Conservation (phyloP, 2,113 vertebrate species). For the Entelurus aequoreus region DNA sequence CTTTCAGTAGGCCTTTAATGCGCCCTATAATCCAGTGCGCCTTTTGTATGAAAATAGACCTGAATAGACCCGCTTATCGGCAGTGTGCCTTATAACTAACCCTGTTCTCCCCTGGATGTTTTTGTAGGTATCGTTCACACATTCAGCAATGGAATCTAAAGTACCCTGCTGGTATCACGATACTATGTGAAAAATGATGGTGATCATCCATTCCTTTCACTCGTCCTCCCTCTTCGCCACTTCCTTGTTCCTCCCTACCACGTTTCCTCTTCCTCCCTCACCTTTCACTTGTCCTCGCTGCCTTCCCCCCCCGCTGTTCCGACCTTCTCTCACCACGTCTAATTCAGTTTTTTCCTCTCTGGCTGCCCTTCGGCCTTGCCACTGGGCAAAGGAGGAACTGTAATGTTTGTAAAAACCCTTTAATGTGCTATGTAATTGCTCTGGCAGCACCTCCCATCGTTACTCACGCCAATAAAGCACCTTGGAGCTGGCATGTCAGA, state of each 20-base stretch:
- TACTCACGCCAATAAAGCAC: constrained; percentile 72
- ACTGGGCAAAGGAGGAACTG: constrained; percentile 69
- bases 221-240: constrained; percentile 39
- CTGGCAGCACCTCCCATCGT: constrained; percentile 71
- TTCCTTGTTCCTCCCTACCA: constrained; percentile 25
- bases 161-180: no score
- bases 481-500: constrained; percentile 64
- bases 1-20: no score
- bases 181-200: no score
- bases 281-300: constrained; percentile 30
- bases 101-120: not conserved
- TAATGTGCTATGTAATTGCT: constrained; percentile 78
- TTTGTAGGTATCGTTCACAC: constrained; percentile 52
- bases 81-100: no score
- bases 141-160: constrained; percentile 38
- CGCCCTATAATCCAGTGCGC: no score
- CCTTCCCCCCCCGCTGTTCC: constrained; percentile 37
- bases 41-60: no score
- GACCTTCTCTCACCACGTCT: constrained; percentile 35
- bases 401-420: constrained; percentile 74
- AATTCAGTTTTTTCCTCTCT: constrained; percentile 43
- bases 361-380: constrained; percentile 60
- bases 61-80: no score
- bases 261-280: constrained; percentile 10
- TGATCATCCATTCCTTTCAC: constrained; percentile 33